These are phyloP conservation scores for Drosophila hamatofila DNA, from an alignment of 2,888 invertebrate genomes.

Conservation along the genomic window DNA sequence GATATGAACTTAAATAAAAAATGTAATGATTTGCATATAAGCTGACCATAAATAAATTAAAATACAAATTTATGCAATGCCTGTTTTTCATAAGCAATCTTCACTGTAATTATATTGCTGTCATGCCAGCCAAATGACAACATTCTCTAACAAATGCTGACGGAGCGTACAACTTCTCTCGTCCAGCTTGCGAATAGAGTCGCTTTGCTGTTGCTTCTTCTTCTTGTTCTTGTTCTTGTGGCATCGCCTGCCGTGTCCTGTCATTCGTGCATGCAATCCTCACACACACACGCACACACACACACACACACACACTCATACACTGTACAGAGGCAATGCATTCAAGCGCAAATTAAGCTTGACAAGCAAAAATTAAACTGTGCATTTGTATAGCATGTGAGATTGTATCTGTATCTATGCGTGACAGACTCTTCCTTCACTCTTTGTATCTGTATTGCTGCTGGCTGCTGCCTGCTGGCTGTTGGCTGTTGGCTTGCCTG, in stretches of 20 bases:
- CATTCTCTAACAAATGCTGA: constrained; percentile 55
- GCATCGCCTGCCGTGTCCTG: constrained; percentile 54
- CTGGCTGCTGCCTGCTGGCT: constrained; percentile 1
- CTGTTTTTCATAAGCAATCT: constrained; percentile 4
- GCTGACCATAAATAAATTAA: too few relatives aligned
- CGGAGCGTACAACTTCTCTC: constrained; percentile 32
- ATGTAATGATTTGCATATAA: too few relatives aligned
- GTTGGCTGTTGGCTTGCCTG: constrained; percentile 49
- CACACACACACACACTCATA: constrained; percentile 20
- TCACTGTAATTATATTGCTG: constrained; percentile 55
- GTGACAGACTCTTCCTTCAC: constrained; percentile 8
- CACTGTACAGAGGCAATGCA: constrained; percentile 55
- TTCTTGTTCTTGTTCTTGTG: constrained; percentile 41
- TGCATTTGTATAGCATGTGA: constrained; percentile 44
- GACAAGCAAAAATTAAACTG: constrained; percentile 81
- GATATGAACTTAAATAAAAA: too few relatives aligned
- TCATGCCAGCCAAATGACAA: constrained; percentile 51
- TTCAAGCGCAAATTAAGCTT: constrained; percentile 81
- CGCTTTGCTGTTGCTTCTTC: constrained; percentile 16
- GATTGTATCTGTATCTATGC: constrained; percentile 29
- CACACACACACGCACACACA: constrained; percentile 34
- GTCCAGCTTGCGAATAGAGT: constrained; percentile 44
- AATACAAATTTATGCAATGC: too few relatives aligned
- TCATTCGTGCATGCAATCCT: constrained; percentile 67
- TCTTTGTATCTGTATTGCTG: constrained; percentile 18